Percentiles rank a stretch among this genome's conserved stretches.
Conservation (phyloP, 92 coral and sea anemone genomes). For the Porites evermanni region DNA sequence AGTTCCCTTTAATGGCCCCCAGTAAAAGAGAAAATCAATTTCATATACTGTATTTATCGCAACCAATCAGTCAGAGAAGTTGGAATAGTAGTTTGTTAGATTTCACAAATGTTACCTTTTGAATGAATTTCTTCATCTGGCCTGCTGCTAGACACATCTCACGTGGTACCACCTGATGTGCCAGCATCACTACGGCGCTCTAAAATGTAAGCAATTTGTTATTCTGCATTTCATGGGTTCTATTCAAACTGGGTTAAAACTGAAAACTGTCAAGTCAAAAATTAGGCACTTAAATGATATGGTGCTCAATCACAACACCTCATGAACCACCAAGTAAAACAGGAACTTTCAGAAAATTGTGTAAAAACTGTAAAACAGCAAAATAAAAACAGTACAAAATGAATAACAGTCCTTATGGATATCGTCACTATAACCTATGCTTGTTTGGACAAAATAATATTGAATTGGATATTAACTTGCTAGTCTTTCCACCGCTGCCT, state of each 20-base stretch:
- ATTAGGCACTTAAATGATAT: conserved; percentile 47
- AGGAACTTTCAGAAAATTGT: conserved; percentile 46
- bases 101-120: conserved; percentile 62
- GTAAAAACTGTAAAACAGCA: conserved; percentile 45
- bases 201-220: conserved; percentile 57
- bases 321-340: conserved; percentile 56
- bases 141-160: conserved; percentile 55
- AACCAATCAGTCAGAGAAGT: conserved; percentile 52
- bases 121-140: conserved; percentile 60
- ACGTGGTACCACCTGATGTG: conserved; percentile 58
- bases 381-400: conserved; percentile 54
- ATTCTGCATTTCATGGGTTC: conserved; percentile 55
- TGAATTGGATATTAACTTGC: conserved; percentile 52
- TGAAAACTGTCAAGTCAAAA: conserved; percentile 51
- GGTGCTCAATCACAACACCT: conserved; percentile 61
- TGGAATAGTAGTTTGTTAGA: conserved; percentile 53
- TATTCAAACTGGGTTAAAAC: conserved; percentile 37
- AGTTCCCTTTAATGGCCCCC: conserved; percentile 35
- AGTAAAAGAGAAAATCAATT: conserved; percentile 41
- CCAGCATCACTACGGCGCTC: conserved; percentile 63
- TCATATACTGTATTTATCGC: conserved; percentile 19
- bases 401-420: conserved; percentile 46
- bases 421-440: conserved; percentile 40
- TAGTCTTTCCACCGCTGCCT: conserved; percentile 72
- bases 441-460: conserved; percentile 47